Base-by-base conservation (phyloP, 2,888 invertebrate species). In the Xylocampa areola region DNA sequence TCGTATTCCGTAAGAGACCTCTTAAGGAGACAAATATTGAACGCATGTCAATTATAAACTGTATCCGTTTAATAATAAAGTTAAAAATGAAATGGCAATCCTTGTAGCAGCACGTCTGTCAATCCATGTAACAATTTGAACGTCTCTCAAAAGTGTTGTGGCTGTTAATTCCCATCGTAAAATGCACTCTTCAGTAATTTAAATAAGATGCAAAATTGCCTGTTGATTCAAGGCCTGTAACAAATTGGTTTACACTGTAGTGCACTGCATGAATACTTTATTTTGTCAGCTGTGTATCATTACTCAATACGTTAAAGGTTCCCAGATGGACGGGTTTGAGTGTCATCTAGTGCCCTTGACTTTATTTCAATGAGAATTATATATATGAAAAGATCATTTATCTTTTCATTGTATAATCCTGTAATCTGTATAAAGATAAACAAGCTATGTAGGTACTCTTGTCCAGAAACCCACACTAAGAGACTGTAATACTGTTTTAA, bases 221-320 rank as follows among this genome's bases (percentile, higher is more conserved):
- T 17, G 50, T 16, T 0, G 0, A 2, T 4, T 10, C 2, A 13
- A 21, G 13, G 13, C 43, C n/a, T 33, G 32, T 19, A 11, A 23
- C 32, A 49, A 16, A 58, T 63, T 33, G 32, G 16, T 49, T 35
- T 37, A 37, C 41, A 53, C 16, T 45, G 30, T 16, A 27, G 49
- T 47, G 47, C 59, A 64, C 23, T 52, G 39, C 29, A 37, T 40
- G 36, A n/a, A n/a, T 55, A 52, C 30, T 73, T 66, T 39, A 48
- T 68, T 63, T 68, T 39, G 35, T 16, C 39, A 48, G 43, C 50
- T 6, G 5, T 11, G 23, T 48, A 39, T 60, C 55, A 57, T 64
- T 60, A 68, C 32, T 52, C 29, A 66, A 53, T 30, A 33, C 41
- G 39, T 37, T 49, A 70, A 73, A 73, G 71, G 71, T 73, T 52